Base-by-base conservation (phyloP, 2,797 vertebrate genomes). In the Ctenopoma kingsleyae region DNA sequence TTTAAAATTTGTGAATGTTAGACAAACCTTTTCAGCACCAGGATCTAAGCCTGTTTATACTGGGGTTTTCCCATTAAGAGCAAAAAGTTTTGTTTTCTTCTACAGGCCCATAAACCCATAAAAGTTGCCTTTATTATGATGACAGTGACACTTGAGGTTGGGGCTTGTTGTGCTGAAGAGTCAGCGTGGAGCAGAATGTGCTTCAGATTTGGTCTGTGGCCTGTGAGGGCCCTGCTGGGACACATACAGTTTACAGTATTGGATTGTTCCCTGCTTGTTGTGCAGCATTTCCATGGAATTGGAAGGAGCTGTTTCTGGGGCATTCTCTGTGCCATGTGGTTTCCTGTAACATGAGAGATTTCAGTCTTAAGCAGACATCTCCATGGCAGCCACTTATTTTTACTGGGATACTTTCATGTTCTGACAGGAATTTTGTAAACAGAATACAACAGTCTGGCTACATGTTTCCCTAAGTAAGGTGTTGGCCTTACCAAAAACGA, bases 261-360 rank as follows among this genome's bases (percentile, higher is more conserved):
- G 56, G 57, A 68, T 65, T 83, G 79, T 74, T 88, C 55, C 40
- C 27, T 38, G 8, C 41, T 63, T 10, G 1, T 36, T 11, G 6
- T 15, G 48, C 64, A 66, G 61, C 7, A 48, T 89, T 91, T 91
- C 89, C 81, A 89, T 85, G 82, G 72, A 85, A 80, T 63, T 75
- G 55, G 60, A 47, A 20, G 67, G 61, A 66, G 56, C 76, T 55
- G 68, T 81, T 74, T 64, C 71, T 80, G 65, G 64, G 82, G 67
- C 15, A 35, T 53, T 57, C 66, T 60, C 27, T 3, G 1, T 43
- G 52, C 41, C 3, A 1, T 64, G 75, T 17, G 78, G 77, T 83
- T 86, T 87, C 53, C 61, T 71, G 66, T 88, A 78, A 88, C 55
- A 68, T 48, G 46, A 80, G 83, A 44, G 48, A 59, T 77, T 64